These are phyloP conservation scores for Muscicapa adusta DNA, from an alignment of 2,113 vertebrate genomes.

Conservation along the genomic window DNA sequence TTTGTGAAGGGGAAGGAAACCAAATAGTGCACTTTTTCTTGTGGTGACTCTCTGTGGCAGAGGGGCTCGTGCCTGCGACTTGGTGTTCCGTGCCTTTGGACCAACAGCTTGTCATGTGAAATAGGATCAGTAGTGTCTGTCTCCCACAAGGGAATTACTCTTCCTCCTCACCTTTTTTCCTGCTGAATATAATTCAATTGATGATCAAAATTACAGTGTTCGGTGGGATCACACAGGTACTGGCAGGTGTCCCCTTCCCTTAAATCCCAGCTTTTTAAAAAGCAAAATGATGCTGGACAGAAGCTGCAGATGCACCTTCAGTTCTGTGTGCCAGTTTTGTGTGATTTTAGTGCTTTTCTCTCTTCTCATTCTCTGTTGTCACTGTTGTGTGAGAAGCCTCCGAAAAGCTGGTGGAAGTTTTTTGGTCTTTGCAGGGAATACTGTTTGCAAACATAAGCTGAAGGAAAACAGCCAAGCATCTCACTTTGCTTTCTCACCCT, in stretches of 20 bases:
- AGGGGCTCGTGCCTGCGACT: conserved; percentile 12
- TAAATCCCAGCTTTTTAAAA: background rate
- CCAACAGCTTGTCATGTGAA: conserved; percentile 43
- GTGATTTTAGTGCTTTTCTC: background rate
- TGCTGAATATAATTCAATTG: background rate
- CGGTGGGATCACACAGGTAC: background rate
- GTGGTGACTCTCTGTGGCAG: conserved; percentile 14
- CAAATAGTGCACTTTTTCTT: background rate
- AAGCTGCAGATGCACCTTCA: background rate
- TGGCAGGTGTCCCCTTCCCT: background rate
- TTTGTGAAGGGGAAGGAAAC: conserved; percentile 68
- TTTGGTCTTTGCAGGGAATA: background rate
- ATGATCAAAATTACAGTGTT: background rate
- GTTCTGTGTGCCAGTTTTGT: background rate
- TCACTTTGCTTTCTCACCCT: background rate
- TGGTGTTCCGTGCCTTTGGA: conserved; percentile 25
- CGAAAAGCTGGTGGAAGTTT: background rate
- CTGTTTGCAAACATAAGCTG: background rate
- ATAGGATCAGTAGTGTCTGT: background rate
- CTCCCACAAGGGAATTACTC: background rate
- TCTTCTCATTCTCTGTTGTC: background rate
- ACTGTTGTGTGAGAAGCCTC: background rate
- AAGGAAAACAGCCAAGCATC: background rate
- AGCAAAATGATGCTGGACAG: background rate
- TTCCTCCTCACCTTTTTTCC: background rate